A percentile compares a stretch with the other conserved stretches of the same genome.
Conservation (phyloP, 2,888 invertebrate species). For the Altica lythri region DNA sequence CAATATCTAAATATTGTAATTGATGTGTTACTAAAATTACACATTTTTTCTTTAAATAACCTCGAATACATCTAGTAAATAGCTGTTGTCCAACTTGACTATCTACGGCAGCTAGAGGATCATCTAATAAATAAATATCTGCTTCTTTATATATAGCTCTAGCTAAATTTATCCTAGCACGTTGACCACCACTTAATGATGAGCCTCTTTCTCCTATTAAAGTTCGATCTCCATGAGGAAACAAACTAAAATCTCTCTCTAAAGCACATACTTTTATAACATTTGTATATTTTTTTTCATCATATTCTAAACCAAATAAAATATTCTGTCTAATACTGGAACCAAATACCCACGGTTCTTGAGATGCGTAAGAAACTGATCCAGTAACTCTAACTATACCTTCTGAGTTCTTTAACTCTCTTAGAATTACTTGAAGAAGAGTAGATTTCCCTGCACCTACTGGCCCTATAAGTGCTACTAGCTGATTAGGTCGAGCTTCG, state of each 20-base stretch:
- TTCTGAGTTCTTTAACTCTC: constrained; percentile 68
- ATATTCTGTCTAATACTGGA: constrained; percentile 90
- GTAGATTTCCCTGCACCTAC: constrained; percentile 67
- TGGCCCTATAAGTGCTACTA: constrained; percentile 62
- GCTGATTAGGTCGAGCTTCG: constrained; percentile 16
- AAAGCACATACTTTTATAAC: constrained; percentile 72
- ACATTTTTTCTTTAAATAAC: constrained; percentile 68
- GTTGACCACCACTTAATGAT: constrained; percentile 72
- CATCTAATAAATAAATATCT: constrained; percentile 84
- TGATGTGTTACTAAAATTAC: constrained; percentile 76
- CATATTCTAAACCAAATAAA: constrained; percentile 79
- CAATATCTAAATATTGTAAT: constrained; percentile 66
- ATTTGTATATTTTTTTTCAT: constrained; percentile 66
- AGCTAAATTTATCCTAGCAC: constrained; percentile 84
- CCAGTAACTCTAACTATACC: constrained; percentile 57
- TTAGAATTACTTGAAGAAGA: constrained; percentile 62
- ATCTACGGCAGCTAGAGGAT: constrained; percentile 88
- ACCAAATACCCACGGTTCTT: constrained; percentile 83
- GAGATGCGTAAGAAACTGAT: constrained; percentile 61
- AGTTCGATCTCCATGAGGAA: constrained; percentile 80
- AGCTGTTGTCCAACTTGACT: constrained; percentile 84
- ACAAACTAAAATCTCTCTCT: constrained; percentile 70
- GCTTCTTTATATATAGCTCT: constrained; percentile 82
- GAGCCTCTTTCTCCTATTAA: constrained; percentile 69
- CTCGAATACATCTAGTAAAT: constrained; percentile 77